phyloP scores from a whole-genome alignment of 2,888 invertebrate species.

The Steinernema scapterisci region DNA sequence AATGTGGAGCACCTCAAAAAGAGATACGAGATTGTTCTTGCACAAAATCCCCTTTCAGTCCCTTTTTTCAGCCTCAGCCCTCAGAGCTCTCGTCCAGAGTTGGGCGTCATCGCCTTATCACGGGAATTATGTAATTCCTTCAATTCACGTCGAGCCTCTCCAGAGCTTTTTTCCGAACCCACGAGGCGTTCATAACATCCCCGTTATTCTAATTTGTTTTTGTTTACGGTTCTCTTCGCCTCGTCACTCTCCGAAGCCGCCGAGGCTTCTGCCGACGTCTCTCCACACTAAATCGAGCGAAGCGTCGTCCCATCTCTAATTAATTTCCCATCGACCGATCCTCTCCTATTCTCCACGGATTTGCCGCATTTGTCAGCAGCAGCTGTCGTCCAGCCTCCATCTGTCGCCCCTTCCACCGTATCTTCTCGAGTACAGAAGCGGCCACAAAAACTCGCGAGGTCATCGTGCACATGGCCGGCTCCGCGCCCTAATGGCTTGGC shows the following conservation, averaged over 20 bases:
- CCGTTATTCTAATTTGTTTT: constrained; percentile 17
- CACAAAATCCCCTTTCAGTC: no score
- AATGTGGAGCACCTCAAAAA: no score
- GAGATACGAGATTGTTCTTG: no score
- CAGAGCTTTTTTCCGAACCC: no score
- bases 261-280: not conserved
- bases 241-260: not conserved
- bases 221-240: constrained; percentile 16
- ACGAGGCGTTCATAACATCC: no score
- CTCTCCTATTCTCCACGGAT: constrained; percentile 1
- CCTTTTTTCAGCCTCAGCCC: not conserved
- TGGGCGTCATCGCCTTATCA: no score
- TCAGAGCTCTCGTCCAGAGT: not conserved
- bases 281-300: not conserved
- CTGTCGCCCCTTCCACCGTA: constrained; percentile 12
- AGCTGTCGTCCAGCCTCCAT: constrained; percentile 13
- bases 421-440: not conserved
- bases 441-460: constrained; percentile 26
- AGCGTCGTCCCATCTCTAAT: not conserved
- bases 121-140: no score
- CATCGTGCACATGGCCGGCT: constrained; percentile 2
- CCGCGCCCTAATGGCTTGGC: not conserved
- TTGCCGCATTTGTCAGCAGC: constrained; percentile 24
- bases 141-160: no score
- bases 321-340: constrained; percentile 27